Conservation (phyloP, 2,113 vertebrate species). For the Cavia porcellus region DNA sequence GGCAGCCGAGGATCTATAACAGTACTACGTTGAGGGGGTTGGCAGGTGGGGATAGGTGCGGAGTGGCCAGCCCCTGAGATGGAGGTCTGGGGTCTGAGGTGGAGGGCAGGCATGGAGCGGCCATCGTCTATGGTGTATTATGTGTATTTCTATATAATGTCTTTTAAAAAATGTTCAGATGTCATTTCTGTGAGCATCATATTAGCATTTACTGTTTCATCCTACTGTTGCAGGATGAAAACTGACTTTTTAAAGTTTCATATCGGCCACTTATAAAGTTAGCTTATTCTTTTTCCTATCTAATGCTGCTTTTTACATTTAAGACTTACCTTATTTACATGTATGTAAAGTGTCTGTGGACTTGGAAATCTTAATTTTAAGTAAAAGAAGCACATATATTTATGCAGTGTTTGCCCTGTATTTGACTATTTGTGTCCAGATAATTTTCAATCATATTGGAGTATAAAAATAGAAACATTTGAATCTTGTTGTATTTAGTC, state of each 20-base stretch:
- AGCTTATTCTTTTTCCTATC: not conserved
- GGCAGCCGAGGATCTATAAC: no score
- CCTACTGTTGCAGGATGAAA: not conserved
- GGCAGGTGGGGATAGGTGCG: no score
- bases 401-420: not conserved
- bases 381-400: not conserved
- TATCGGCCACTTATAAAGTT: not conserved
- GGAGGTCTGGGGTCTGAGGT: no score
- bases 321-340: constrained; percentile 14
- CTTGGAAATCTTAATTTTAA: constrained; percentile 31
- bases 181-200: not conserved
- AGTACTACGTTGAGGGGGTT: no score
- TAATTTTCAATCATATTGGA: not conserved
- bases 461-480: constrained; percentile 34
- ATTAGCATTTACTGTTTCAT: not conserved
- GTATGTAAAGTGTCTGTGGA: not conserved
- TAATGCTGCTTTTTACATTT: not conserved
- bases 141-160: not conserved
- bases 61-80: no score
- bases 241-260: not conserved
- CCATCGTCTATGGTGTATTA: not conserved
- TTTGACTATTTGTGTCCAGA: constrained; percentile 17
- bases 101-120: no score
- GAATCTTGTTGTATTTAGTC: not conserved
- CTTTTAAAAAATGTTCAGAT: not conserved